A percentile compares a stretch with the other conserved stretches of the same genome.
These are phyloP conservation scores for Diploptera punctata DNA, from an alignment of 2,888 invertebrate species.

Conservation along the genomic window DNA sequence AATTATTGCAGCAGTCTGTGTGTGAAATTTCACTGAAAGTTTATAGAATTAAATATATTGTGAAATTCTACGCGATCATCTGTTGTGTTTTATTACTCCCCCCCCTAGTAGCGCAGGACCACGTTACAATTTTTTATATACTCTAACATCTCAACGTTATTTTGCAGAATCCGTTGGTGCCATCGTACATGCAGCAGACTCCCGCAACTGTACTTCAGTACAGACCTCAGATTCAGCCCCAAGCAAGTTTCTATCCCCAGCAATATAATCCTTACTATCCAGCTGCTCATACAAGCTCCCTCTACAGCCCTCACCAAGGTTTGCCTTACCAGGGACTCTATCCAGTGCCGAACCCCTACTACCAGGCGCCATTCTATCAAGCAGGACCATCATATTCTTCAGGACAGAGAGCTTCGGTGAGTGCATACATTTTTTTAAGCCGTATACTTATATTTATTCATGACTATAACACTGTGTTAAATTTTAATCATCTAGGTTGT, in stretches of 20 bases:
- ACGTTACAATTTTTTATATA: too few species aligned
- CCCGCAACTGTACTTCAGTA: neutral
- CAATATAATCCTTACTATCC: conserved; percentile 18
- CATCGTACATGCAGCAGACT: conserved; percentile 18
- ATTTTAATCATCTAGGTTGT: too few species aligned
- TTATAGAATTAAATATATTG: too few species aligned
- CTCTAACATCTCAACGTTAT: too few species aligned
- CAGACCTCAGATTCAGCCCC: neutral
- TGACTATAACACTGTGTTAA: too few species aligned
- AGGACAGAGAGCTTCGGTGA: conserved; percentile 33
- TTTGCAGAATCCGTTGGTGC: conserved; percentile 5
- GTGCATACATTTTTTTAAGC: neutral
- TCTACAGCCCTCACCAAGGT: conserved; percentile 29
- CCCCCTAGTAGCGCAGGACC: too few species aligned
- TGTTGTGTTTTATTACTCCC: too few species aligned
- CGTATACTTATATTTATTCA: too few species aligned
- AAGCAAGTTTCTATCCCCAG: conserved; percentile 22
- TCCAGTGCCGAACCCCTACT: conserved; percentile 17
- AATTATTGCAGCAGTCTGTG: too few species aligned
- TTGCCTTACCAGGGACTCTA: conserved; percentile 14
- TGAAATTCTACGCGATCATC: too few species aligned
- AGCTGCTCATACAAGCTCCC: neutral
- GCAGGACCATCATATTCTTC: conserved; percentile 9
- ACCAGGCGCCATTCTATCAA: conserved; percentile 2
- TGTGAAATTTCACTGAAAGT: too few species aligned